These are phyloP conservation scores for Amniataba percoides DNA, from an alignment of 2,797 vertebrate genomes.

Conservation along the genomic window DNA sequence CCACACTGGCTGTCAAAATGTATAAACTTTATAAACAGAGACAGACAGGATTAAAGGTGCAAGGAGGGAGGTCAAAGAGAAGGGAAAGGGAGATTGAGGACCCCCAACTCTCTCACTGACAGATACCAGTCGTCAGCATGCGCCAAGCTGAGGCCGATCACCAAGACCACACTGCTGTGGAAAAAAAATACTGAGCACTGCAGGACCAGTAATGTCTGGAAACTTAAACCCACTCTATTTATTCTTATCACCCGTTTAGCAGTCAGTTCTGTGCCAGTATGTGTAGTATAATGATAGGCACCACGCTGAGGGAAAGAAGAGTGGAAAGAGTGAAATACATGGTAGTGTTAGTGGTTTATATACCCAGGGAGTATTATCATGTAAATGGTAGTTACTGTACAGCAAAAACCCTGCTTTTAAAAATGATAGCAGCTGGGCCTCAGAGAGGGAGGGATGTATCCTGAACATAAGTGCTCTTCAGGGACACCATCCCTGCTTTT, in stretches of 20 bases:
- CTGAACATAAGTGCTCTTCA: constrained; percentile 71
- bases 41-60: constrained; percentile 82
- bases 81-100: constrained; percentile 63
- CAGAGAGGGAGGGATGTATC: constrained; percentile 50
- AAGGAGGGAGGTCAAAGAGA: constrained; percentile 73
- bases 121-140: constrained; percentile 68
- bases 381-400: constrained; percentile 66
- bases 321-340: constrained; percentile 26
- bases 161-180: constrained; percentile 42
- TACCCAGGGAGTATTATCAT: constrained; percentile 61
- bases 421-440: constrained; percentile 61
- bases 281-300: constrained; percentile 38
- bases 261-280: constrained; percentile 34
- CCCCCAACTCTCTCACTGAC: constrained; percentile 67
- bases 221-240: constrained; percentile 36
- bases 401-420: constrained; percentile 65
- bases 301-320: constrained; percentile 24
- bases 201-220: constrained; percentile 13
- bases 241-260: constrained; percentile 38
- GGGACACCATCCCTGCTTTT: constrained; percentile 69
- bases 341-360: constrained; percentile 40
- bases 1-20: constrained; percentile 74
- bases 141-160: constrained; percentile 46
- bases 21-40: constrained; percentile 83
- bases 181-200: not conserved